Percentiles rank a stretch among this genome's conserved stretches.
phyloP scores from a whole-genome alignment of 2,888 invertebrate species.

The Cerastis leucographa region DNA sequence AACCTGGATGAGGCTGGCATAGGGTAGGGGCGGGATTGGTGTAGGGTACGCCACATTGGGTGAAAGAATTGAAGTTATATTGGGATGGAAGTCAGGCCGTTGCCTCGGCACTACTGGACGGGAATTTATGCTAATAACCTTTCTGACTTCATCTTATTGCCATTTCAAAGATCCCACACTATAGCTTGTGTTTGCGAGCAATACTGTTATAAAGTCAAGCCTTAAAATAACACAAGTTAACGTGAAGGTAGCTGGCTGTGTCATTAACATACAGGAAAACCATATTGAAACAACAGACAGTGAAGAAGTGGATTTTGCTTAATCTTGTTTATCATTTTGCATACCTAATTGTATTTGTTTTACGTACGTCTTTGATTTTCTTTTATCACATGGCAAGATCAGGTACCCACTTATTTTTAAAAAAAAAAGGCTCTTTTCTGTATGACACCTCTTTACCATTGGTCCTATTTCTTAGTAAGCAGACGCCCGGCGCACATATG shows the following conservation, averaged over 20 bases:
- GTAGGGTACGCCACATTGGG: neutral
- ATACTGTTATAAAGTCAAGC: too few relatives aligned
- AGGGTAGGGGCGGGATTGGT: too few relatives aligned
- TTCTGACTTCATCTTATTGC: neutral
- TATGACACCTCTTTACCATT: neutral
- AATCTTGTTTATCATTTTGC: neutral
- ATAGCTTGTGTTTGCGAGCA: too few relatives aligned
- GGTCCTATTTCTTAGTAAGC: neutral
- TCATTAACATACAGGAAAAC: neutral
- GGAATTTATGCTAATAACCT: neutral
- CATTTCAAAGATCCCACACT: neutral
- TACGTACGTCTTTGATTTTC: neutral
- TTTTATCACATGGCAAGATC: neutral
- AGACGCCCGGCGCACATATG: constrained; percentile 1
- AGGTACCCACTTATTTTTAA: neutral
- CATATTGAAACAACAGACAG: neutral
- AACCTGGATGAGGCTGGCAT: neutral
- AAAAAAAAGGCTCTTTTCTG: neutral
- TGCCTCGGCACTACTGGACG: neutral
- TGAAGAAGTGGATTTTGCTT: neutral
- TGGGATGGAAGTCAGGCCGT: neutral
- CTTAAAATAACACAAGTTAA: too few relatives aligned
- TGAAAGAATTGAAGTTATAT: neutral
- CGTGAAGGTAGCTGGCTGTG: neutral
- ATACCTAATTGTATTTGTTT: neutral